phyloP scores from a whole-genome alignment of 2,888 invertebrate species.

The Drosophila kanekoi region DNA sequence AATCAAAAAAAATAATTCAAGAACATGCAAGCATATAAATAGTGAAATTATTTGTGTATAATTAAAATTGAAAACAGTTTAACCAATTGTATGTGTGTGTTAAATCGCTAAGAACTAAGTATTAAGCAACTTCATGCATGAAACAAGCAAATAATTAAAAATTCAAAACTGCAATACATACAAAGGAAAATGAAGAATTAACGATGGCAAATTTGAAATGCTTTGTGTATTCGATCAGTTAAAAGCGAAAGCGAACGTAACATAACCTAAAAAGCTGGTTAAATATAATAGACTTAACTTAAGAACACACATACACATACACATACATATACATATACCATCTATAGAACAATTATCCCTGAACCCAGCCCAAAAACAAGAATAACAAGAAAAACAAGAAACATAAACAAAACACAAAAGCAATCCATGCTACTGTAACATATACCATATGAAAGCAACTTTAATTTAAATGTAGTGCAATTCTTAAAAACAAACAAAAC shows the following conservation, averaged over 20 bases:
- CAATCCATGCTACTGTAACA: conserved; percentile 51
- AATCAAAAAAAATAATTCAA: conserved; percentile 36
- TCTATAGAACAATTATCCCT: conserved; percentile 77
- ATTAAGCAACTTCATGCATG: conserved; percentile 70
- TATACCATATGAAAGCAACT: conserved; percentile 74
- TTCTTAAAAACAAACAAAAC: conserved; percentile 53
- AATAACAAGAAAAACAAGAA: not conserved
- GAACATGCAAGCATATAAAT: conserved; percentile 42
- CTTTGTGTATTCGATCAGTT: conserved; percentile 31
- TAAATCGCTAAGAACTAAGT: conserved; percentile 72
- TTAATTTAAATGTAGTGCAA: conserved; percentile 73
- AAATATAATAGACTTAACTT: conserved; percentile 62
- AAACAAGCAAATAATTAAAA: conserved; percentile 11
- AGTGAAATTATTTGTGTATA: conserved; percentile 71
- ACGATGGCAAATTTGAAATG: conserved; percentile 9
- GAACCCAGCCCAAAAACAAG: conserved; percentile 49
- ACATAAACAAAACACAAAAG: conserved; percentile 20
- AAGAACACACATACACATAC: conserved; percentile 48
- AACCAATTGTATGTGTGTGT: conserved; percentile 66
- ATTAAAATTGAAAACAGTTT: conserved; percentile 53
- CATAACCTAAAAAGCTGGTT: conserved; percentile 35
- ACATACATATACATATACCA: conserved; percentile 46
- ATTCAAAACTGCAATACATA: conserved; percentile 35
- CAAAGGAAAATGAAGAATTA: conserved; percentile 21
- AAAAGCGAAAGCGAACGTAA: conserved; percentile 24